Evolutionary conservation across 2,113 vertebrate species (phyloP).

Genomic region (Sinocyclocheilus maitianheensis): DNA sequence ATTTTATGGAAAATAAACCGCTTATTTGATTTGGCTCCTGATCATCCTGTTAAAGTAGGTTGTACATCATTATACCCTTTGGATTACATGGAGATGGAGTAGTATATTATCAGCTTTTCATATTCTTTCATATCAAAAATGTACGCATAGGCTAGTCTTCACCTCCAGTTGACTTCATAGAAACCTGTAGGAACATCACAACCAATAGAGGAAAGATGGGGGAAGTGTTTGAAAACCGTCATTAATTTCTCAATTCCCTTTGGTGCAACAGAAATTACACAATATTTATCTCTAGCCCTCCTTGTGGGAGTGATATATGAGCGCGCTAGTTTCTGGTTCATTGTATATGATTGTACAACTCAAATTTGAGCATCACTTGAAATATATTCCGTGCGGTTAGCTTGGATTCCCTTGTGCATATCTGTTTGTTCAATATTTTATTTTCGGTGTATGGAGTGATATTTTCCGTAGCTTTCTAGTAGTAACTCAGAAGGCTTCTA

Average conservation of each 20-base stretch:
- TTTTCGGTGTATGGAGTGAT: constrained; percentile 2
- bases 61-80: not conserved
- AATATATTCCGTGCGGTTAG: not conserved
- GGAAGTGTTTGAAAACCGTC: not conserved
- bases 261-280: not conserved
- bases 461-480: constrained; percentile 10
- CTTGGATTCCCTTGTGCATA: not conserved
- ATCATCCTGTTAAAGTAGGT: not conserved
- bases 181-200: not conserved
- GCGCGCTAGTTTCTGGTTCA: not conserved
- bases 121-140: not conserved
- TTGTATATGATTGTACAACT: not conserved
- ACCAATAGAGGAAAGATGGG: not conserved
- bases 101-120: not conserved
- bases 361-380: not conserved
- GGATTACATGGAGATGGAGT: not conserved
- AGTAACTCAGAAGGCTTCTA: constrained; percentile 8
- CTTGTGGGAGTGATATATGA: constrained; percentile 1
- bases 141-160: not conserved
- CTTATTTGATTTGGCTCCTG: not conserved
- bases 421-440: not conserved
- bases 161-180: not conserved
- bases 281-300: not conserved
- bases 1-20: not conserved
- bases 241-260: not conserved